Conservation (phyloP, 2,113 vertebrate genomes). For the Pelecanoides urinatrix region DNA sequence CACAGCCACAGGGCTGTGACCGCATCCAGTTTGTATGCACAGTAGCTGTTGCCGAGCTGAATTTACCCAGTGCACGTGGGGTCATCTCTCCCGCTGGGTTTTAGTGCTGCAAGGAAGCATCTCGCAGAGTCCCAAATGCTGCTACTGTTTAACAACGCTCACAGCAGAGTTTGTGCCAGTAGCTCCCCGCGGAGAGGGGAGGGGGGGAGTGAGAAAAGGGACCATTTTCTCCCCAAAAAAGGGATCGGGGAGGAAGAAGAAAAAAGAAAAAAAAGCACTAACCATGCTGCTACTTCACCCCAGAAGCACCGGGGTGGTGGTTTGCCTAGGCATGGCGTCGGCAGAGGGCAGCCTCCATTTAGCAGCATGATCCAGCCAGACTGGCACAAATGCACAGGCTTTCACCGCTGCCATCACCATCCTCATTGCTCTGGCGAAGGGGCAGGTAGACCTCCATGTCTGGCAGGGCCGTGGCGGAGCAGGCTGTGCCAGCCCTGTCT, state of each 20-base stretch:
- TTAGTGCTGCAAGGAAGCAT: background rate
- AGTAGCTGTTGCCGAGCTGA: background rate
- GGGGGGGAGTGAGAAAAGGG: background rate
- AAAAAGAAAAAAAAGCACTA: background rate
- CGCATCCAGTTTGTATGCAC: background rate
- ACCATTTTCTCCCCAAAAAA: background rate
- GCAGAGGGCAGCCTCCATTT: background rate
- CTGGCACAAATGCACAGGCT: background rate
- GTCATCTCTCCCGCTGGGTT: background rate
- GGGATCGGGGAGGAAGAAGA: background rate
- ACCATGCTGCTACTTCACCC: background rate
- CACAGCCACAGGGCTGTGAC: background rate
- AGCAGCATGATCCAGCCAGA: background rate
- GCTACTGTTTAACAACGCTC: background rate
- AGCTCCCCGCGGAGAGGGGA: background rate
- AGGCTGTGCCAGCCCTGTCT: background rate
- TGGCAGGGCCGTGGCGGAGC: accelerated
- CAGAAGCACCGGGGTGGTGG: background rate
- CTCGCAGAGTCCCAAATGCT: background rate
- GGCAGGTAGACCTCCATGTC: background rate
- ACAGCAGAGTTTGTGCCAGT: background rate
- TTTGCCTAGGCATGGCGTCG: background rate
- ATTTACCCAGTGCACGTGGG: background rate
- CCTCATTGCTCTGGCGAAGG: background rate
- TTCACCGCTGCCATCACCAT: background rate